A percentile compares a stretch with the other conserved stretches of the same genome.
These are phyloP conservation scores for Tenebrosternarchus preto DNA, from an alignment of 2,113 vertebrate species.

Conservation along the genomic window DNA sequence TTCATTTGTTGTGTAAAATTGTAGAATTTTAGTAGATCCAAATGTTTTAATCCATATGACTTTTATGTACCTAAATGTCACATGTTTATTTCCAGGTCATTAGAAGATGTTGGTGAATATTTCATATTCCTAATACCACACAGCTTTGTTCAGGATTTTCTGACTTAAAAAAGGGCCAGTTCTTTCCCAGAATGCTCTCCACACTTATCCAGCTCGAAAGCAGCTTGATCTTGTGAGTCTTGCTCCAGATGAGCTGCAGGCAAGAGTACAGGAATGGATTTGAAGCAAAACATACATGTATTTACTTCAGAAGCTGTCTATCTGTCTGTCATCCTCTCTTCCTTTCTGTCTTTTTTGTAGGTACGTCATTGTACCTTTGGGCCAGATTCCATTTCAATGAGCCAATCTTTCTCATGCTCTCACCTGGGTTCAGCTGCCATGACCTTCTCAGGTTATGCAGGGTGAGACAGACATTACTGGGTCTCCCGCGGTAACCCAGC, in stretches of 20 bases:
- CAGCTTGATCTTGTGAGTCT: no score
- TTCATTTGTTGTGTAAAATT: not conserved
- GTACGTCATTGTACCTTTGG: conserved; percentile 26
- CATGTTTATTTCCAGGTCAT: not conserved
- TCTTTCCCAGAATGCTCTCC: no score
- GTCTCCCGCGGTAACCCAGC: not conserved
- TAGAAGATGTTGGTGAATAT: not conserved
- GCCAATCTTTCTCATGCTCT: conserved; percentile 47
- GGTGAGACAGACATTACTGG: not conserved
- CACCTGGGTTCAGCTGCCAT: conserved; percentile 58
- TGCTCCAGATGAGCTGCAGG: not conserved
- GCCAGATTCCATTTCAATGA: not conserved
- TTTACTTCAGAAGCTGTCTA: conserved; percentile 11
- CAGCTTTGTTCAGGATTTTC: not conserved
- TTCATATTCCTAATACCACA: not conserved
- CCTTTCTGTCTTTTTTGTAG: conserved; percentile 2
- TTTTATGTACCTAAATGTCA: not conserved
- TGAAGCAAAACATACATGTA: conserved; percentile 7
- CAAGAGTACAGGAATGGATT: not conserved
- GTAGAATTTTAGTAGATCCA: not conserved
- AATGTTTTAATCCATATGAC: not conserved
- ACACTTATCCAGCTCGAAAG: no score
- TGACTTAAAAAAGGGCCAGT: no score
- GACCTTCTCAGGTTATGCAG: conserved; percentile 46
- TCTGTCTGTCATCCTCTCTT: not conserved